Conservation (phyloP, 2,113 vertebrate species). For the Holacanthus passer region DNA sequence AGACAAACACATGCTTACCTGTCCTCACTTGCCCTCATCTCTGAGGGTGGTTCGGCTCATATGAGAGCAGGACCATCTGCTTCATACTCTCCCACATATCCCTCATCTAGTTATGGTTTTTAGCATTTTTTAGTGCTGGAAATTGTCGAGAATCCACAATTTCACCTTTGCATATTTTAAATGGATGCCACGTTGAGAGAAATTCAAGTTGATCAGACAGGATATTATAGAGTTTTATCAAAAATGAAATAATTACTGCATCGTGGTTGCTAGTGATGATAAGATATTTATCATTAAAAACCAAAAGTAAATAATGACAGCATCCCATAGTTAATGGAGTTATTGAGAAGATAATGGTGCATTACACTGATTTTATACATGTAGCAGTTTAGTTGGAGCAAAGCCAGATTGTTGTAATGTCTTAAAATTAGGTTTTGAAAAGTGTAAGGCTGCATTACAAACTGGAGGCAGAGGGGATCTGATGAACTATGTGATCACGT, state of each 20-base stretch:
- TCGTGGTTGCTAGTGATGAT: neutral
- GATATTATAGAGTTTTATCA: neutral
- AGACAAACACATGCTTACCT: neutral
- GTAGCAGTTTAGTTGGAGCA: neutral
- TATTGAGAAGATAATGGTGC: neutral
- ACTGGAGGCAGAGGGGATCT: neutral
- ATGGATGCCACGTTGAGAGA: neutral
- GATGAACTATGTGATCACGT: constrained; percentile 10
- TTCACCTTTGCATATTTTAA: neutral
- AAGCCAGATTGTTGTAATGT: neutral
- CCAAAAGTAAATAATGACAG: too few relatives aligned
- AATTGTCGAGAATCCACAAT: neutral
- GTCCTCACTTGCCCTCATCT: constrained; percentile 27
- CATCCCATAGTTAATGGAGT: too few relatives aligned
- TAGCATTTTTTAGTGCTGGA: neutral
- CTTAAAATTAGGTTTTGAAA: neutral
- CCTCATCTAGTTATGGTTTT: neutral
- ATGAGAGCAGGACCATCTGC: constrained; percentile 37
- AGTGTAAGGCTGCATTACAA: neutral
- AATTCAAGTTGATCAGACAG: neutral
- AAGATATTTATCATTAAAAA: neutral
- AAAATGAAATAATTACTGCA: neutral
- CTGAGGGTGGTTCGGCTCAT: neutral
- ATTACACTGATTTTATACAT: neutral
- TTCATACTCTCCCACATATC: neutral